Conservation (phyloP, 2,888 invertebrate species). For the Caenorhabditis angaria region DNA sequence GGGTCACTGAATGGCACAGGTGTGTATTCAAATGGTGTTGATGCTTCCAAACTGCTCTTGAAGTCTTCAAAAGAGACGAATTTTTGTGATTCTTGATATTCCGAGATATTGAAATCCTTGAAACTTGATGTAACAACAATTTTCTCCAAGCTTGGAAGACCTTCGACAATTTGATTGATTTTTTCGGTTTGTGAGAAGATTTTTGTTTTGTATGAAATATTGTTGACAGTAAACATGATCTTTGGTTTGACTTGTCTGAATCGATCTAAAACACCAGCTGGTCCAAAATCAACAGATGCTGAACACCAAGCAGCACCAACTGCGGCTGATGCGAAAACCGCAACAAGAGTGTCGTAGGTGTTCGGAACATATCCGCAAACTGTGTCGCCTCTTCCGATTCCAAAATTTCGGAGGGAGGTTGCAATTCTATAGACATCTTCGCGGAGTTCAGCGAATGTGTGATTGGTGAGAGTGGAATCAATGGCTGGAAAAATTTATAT, state of each 20-base stretch:
- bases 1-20: constrained; percentile 76
- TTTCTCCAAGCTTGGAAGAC: constrained; percentile 58
- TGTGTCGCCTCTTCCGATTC: constrained; percentile 73
- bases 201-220: constrained; percentile 76
- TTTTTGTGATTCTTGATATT: constrained; percentile 41
- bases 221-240: constrained; percentile 76
- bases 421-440: constrained; percentile 60
- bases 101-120: constrained; percentile 29
- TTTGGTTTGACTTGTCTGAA: constrained; percentile 75
- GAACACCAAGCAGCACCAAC: constrained; percentile 77
- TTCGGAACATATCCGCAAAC: constrained; percentile 76
- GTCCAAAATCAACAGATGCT: constrained; percentile 77
- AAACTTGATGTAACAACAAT: constrained; percentile 57
- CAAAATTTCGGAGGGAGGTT: constrained; percentile 50
- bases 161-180: constrained; percentile 74
- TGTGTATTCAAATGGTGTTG: constrained; percentile 33
- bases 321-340: constrained; percentile 76
- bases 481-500: constrained; percentile 22
- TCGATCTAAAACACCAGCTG: constrained; percentile 72
- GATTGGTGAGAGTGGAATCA: constrained; percentile 31
- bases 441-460: constrained; percentile 52
- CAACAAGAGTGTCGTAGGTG: constrained; percentile 75
- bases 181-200: constrained; percentile 75
- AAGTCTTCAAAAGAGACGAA: constrained; percentile 43
- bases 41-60: constrained; percentile 28